A percentile compares a stretch with the other conserved stretches of the same genome.
Conservation (phyloP, 2,113 vertebrate species). For the Aramus guarauna region DNA sequence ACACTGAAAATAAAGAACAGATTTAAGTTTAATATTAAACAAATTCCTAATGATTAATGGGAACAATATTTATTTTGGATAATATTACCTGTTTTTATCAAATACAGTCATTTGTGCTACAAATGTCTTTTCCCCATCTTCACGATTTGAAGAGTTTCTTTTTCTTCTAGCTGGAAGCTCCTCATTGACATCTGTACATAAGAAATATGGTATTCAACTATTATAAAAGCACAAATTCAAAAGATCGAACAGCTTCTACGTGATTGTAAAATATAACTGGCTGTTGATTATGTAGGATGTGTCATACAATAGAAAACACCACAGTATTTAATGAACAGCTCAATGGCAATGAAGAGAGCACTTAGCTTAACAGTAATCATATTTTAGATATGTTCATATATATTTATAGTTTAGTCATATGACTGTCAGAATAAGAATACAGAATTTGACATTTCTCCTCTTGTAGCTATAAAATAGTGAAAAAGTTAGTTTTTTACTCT, state of each 20-base stretch:
- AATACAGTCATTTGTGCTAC: constrained; percentile 99
- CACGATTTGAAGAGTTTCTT: constrained; percentile 86
- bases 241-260: background rate
- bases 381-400: background rate
- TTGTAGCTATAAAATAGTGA: background rate
- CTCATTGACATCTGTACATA: constrained; percentile 87
- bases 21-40: background rate
- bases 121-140: constrained; percentile 90
- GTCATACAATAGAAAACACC: background rate
- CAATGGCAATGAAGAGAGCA: background rate
- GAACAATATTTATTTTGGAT: background rate
- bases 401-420: background rate
- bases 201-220: background rate
- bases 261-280: background rate
- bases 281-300: background rate
- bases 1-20: background rate
- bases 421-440: background rate
- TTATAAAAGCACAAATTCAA: background rate
- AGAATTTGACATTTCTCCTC: background rate
- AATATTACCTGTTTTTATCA: constrained; percentile 94
- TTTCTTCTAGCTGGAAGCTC: constrained; percentile 89
- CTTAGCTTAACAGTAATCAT: background rate
- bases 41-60: background rate
- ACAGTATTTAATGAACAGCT: background rate
- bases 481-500: background rate